Evolutionary conservation across 1,140 invertebrate genomes (phyloP), one percentile per base, ranked within the genome.

Genomic region (Argopecten irradians): DNA sequence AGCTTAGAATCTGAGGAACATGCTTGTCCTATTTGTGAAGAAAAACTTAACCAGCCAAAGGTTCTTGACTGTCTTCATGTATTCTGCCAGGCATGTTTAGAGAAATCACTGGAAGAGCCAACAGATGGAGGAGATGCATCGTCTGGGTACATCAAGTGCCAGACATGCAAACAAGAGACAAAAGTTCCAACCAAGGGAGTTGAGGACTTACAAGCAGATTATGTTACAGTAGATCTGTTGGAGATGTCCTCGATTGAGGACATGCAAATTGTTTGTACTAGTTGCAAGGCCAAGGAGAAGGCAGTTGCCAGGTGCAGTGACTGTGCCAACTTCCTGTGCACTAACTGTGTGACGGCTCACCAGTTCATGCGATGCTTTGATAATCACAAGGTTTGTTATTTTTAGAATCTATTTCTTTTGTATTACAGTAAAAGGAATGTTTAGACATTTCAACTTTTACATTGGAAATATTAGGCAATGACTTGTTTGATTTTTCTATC

Each of bases 341-440:
- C 97, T 33, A 98, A 98, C 94, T 99, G 98, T 96, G 98, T 98
- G 90, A 98, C 97, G 35, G 98, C 98, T 83, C 98, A 99, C 95
- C 97, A 98, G 94, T 96, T 96, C 90, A 99, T 99, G 98, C 96
- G 98, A 83, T 98, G 98, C 95, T 99, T 99, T 95, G 98, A 99
- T 95, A 98, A 97, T 92, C 98, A 99, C 90, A 95, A 95, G 93
- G 96, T 96, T 83, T 19, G 7, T 84, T n/a, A 19, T 1, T 2
- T 1, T 84, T 2, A 22, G 19, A 84, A 34, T 84, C 83, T 84
- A 14, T 22, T 11, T 82, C 13, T 82, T 82, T 82, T 2, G 55
- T 82, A 82, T 84, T 84, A n/a, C 8, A 34, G 28, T 84, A 34
- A 84, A 33, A 19, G 19, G n/a, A 32, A 32, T 34, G 84, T 55